phyloP scores from a whole-genome alignment of 2,113 vertebrate genomes.

The Accipiter virgatus region DNA sequence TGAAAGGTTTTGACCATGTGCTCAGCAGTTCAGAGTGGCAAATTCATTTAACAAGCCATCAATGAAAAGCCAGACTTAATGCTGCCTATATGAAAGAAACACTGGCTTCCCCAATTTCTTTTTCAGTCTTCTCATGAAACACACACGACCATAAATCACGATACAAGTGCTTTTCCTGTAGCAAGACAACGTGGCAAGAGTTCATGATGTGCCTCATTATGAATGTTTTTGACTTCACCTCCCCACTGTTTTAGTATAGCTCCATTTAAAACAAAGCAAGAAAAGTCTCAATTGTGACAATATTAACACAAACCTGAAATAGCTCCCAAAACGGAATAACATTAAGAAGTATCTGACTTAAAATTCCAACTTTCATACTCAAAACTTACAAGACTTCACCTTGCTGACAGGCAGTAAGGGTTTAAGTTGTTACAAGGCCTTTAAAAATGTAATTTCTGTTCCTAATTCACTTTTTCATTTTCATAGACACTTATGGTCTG shows the following conservation, averaged over 20 bases:
- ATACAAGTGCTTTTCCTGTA: not conserved
- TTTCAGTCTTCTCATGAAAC: constrained; percentile 38
- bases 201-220: not conserved
- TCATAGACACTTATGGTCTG: not conserved
- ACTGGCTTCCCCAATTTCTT: constrained; percentile 47
- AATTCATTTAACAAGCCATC: not conserved
- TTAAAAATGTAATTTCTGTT: not conserved
- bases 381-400: not conserved
- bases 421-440: not conserved
- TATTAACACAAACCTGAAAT: not conserved
- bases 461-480: not conserved
- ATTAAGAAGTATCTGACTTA: not conserved
- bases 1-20: not conserved
- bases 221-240: not conserved
- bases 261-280: not conserved
- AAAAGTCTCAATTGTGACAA: not conserved
- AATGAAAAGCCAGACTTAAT: not conserved
- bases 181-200: not conserved
- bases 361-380: not conserved
- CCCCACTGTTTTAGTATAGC: not conserved
- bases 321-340: not conserved
- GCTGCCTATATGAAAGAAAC: constrained; percentile 44
- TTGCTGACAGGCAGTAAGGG: not conserved
- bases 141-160: constrained; percentile 42
- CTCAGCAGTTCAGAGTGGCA: not conserved